Evolutionary conservation across 2,888 invertebrate genomes (phyloP).

Genomic region (Meandrusa payeni): DNA sequence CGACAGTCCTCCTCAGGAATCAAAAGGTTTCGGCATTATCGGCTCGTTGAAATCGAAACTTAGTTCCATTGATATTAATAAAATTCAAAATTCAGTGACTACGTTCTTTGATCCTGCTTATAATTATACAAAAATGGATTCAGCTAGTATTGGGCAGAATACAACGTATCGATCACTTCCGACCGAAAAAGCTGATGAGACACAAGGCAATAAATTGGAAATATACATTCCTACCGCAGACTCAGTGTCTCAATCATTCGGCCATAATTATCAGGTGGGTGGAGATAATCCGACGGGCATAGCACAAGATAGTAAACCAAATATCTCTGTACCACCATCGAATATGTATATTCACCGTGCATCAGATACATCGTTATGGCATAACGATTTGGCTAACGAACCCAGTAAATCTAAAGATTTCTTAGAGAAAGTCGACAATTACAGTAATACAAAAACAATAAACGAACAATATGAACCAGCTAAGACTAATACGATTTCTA

Average conservation of each 20-base stretch:
- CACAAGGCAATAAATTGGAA: constrained; percentile 42
- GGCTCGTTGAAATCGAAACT: constrained; percentile 74
- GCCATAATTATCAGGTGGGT: constrained; percentile 22
- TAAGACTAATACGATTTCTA: not conserved
- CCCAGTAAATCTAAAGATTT: not conserved
- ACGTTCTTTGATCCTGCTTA: constrained; percentile 73
- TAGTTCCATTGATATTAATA: constrained; percentile 67
- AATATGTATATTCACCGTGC: not conserved
- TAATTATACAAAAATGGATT: constrained; percentile 47
- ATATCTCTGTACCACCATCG: not conserved
- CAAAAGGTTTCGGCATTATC: constrained; percentile 62
- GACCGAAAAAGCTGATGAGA: not conserved
- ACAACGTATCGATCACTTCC: not conserved
- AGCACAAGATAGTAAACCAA: not conserved
- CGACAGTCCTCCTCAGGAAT: constrained; percentile 46
- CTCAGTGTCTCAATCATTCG: constrained; percentile 29
- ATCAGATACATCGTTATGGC: too few species aligned
- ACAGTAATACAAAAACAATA: not conserved
- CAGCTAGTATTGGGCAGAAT: constrained; percentile 32
- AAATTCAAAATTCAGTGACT: constrained; percentile 68
- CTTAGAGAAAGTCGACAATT: not conserved
- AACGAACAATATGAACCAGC: not conserved
- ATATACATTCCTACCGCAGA: constrained; percentile 47
- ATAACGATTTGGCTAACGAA: not conserved
- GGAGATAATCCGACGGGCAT: not conserved